Evolutionary conservation across 2,113 vertebrate species (phyloP).

Genomic region (Hystrix cristata): DNA sequence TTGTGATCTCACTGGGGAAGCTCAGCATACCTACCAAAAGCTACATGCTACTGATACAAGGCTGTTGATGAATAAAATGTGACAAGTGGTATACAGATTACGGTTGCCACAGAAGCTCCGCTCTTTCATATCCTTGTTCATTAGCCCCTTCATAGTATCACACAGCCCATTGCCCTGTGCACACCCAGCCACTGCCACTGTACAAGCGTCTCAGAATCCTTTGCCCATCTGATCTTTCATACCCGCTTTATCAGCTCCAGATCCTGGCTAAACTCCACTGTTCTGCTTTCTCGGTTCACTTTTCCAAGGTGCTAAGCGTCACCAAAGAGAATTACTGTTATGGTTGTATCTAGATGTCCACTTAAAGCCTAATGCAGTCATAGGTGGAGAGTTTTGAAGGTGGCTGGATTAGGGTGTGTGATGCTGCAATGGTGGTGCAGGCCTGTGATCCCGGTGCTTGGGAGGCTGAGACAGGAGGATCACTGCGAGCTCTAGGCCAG

Average conservation of each 20-base stretch:
- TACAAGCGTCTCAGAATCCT: constrained; percentile 1
- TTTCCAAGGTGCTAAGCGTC: background rate
- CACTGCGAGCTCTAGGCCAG: too few species aligned
- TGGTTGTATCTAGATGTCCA: background rate
- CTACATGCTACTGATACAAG: background rate
- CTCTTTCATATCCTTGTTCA: background rate
- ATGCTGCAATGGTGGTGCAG: too few species aligned
- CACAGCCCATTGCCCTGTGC: too few species aligned
- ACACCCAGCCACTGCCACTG: background rate
- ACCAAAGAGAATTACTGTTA: background rate
- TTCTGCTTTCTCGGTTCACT: constrained; percentile 20
- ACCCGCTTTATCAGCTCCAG: background rate
- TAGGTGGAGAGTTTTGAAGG: background rate
- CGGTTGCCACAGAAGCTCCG: background rate
- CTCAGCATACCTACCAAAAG: background rate
- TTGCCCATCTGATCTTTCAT: background rate
- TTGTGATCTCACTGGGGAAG: background rate
- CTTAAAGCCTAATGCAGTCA: background rate
- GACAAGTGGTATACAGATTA: background rate
- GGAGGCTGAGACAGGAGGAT: too few species aligned
- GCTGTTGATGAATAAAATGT: background rate
- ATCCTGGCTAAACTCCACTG: background rate
- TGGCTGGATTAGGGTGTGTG: background rate
- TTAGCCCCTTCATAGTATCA: background rate
- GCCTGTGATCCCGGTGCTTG: too few species aligned